Evolutionary conservation across 2,888 invertebrate species (phyloP), one percentile per base, ranked within the genome.

Genomic region (Heliconius ethilla): DNA sequence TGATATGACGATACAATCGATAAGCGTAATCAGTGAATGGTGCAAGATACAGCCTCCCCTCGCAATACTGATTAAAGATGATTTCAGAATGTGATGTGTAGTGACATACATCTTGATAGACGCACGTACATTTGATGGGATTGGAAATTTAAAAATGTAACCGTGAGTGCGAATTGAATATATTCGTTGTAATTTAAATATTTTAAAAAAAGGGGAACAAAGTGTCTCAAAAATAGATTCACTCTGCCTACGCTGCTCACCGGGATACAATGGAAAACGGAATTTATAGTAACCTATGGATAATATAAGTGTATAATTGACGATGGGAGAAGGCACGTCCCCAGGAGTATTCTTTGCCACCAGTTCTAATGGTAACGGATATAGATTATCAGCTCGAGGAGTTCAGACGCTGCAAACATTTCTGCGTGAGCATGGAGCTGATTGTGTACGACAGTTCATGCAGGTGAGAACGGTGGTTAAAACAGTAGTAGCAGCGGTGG

Each of bases 381-480:
- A 95, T 87, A 91, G 90, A 77, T 89, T 96, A 83, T 95, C 96
- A 4, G 94, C 95, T 18, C 95, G 95, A 78, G 96, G 96, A 22
- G 95, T 96, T 88, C 94, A 95, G 83, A 96, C 96, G 1, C 90
- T 96, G 82, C 96, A 96, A 88, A 91, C 92, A 72, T 96, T 96
- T 90, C 92, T 96, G 74, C 87, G 95, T 83, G 96, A 96, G 82
- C 96, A 96, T 86, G 96, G 96, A 62, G 95, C 96, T 79, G 95
- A 95, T 81, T 96, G 96, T 86, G 95, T 96, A 81, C 92, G 95
- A 66, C 96, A 96, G 89, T 96, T 96, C 85, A 95, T 96, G 87
- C 96, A 96, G 96, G 96, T 96, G 59, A 65, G 63, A 40, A 7
- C 22, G 18, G 3, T 45, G 27, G 2, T 27, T 29, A 40, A 2